Evolutionary conservation across 2,797 vertebrate species (phyloP), one percentile per base, ranked within the genome.

Genomic region (Gymnothorax reevesii): DNA sequence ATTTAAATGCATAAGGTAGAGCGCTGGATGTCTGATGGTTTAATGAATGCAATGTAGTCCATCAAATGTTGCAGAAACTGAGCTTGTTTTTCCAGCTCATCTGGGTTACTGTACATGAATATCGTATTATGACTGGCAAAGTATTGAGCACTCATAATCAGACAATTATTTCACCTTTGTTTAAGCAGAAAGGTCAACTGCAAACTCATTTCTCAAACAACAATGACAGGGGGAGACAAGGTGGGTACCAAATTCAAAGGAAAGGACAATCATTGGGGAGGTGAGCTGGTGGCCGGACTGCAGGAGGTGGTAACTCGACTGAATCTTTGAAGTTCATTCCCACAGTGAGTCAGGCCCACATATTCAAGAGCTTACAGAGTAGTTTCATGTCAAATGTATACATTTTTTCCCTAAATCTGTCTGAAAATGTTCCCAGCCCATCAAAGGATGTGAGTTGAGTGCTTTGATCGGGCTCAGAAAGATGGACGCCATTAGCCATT

Each of bases 391-490:
- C 49, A 80, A 7, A 54, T n/a, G 33, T 54, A 22, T 42, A 4
- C 52, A 4, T 12, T 55, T 55, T 55, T 54, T 80, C 64, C 64
- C 55, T 80, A 55, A n/a, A 22, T 52, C 33, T 49, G 33, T 80
- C 42, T 20, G 3, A 55, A 10, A 54, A 80, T 0, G 7, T 4
- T 22, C 22, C 25, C 57, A 52, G 13, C 7, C 77, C 25, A 66
- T 27, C 60, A 86, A 57, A 82, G 42, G 2, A 33, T 20, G 75
- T 54, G 52, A 17, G 59, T n/a, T 12, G 22, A 54, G 60, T 9
- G 77, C 85, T 86, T 86, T 86, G 75, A 86, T 86, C 60, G 82
- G 42, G 52, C 85, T n/a, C 42, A 86, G 73, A 55, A 57, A 69
- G 60, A 55, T 13, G 62, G 77, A 86, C 54, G 75, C 75, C 85